These are phyloP conservation scores for Sapajus apella DNA, from an alignment of 2,113 vertebrate species.

Conservation along the genomic window DNA sequence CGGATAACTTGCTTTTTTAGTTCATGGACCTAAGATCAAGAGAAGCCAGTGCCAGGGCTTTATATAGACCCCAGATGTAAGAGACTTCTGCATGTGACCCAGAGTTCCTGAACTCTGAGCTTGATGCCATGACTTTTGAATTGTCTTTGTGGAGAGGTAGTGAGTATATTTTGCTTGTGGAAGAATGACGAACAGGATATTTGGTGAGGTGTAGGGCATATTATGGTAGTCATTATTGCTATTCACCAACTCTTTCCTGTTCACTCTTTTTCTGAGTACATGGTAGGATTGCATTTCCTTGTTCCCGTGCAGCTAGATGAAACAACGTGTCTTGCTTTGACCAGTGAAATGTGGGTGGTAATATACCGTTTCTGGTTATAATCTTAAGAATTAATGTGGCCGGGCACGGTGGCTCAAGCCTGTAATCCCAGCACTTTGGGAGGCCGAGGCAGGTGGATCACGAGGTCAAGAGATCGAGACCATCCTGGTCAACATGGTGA, in stretches of 20 bases:
- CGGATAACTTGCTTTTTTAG: background rate
- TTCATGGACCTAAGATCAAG: background rate
- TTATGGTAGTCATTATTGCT: background rate
- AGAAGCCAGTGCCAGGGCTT: background rate
- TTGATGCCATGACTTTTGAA: background rate
- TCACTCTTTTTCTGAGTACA: background rate
- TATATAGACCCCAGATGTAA: background rate
- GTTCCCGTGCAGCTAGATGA: background rate
- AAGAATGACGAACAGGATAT: background rate
- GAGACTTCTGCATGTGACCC: background rate
- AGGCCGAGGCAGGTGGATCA: no score
- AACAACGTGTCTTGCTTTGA: background rate
- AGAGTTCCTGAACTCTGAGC: background rate
- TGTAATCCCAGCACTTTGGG: no score
- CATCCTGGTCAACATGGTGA: no score
- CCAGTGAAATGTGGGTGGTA: background rate
- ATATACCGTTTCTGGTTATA: background rate
- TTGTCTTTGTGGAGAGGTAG: background rate
- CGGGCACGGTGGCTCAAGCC: no score
- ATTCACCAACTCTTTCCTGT: background rate
- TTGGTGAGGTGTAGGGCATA: background rate
- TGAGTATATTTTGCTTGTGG: background rate
- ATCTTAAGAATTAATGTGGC: background rate
- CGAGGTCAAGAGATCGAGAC: no score
- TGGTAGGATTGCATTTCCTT: background rate